These are phyloP conservation scores for Rhamnusium bicolor DNA, from an alignment of 2,888 invertebrate genomes.

Conservation along the genomic window DNA sequence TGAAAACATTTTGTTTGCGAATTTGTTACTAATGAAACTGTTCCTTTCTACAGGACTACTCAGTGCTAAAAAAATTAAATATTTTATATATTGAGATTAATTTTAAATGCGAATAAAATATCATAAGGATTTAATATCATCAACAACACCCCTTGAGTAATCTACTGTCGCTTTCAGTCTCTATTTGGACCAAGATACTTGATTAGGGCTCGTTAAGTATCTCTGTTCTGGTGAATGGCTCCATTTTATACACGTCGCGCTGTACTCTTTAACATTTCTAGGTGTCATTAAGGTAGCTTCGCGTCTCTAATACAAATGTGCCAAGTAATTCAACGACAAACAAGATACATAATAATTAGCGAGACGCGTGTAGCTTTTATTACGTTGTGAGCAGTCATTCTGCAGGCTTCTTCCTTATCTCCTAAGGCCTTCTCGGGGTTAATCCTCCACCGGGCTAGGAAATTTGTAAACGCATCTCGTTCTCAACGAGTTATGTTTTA, in stretches of 20 bases:
- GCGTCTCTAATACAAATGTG: conserved; percentile 50
- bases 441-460: conserved; percentile 17
- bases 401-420: conserved; percentile 27
- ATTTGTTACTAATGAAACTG: background rate
- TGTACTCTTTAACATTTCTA: conserved; percentile 25
- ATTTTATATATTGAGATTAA: background rate
- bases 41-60: background rate
- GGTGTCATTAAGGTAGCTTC: conserved; percentile 46
- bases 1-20: too few relatives aligned
- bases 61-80: background rate
- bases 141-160: background rate
- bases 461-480: conserved; percentile 30
- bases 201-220: conserved; percentile 31
- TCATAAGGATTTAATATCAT: background rate
- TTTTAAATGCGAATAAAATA: background rate
- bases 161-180: conserved; percentile 14
- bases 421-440: background rate
- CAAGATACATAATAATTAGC: conserved; percentile 40
- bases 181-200: conserved; percentile 20
- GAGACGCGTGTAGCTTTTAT: conserved; percentile 34
- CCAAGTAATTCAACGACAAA: conserved; percentile 39
- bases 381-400: conserved; percentile 9
- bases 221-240: conserved; percentile 12
- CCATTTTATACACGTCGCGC: conserved; percentile 22
- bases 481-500: conserved; percentile 20